A percentile compares a stretch with the other conserved stretches of the same genome.
These are phyloP conservation scores for Tethya wilhelma DNA, from an alignment of 37 sponge, comb jelly and placozoan genomes.

Conservation along the genomic window DNA sequence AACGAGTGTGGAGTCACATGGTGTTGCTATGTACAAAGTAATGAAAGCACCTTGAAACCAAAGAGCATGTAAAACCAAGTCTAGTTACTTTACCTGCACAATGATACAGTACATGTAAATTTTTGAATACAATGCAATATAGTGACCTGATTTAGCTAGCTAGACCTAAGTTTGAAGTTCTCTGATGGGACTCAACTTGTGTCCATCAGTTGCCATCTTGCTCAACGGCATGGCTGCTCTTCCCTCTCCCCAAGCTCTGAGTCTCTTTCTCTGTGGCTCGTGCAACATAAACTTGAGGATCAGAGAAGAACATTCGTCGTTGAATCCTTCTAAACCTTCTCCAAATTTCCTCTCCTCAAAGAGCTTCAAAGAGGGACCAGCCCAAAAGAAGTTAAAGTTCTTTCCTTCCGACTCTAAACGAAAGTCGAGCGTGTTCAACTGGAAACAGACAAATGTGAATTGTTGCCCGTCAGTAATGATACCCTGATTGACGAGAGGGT, in stretches of 20 bases:
- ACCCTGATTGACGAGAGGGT: conserved; percentile 66
- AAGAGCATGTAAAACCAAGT: not conserved
- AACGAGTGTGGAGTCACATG: conserved; percentile 55
- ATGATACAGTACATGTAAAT: not conserved
- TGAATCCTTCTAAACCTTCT: conserved; percentile 32
- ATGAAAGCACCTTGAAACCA: not conserved
- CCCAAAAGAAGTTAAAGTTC: conserved; percentile 62
- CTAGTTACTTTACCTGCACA: not conserved
- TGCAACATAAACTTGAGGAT: conserved; percentile 63
- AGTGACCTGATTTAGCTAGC: not conserved
- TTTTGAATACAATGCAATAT: not conserved
- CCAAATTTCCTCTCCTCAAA: conserved; percentile 23
- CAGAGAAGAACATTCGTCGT: conserved; percentile 50
- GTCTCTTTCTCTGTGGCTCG: conserved; percentile 19
- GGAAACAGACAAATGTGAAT: conserved; percentile 79
- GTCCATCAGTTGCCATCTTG: conserved; percentile 20
- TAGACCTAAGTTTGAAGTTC: not conserved
- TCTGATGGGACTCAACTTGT: conserved; percentile 2
- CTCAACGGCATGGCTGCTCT: not conserved
- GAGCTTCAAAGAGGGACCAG: conserved; percentile 64
- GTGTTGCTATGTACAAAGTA: conserved; percentile 41
- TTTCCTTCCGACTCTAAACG: conserved; percentile 6
- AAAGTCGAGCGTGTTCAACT: conserved; percentile 79
- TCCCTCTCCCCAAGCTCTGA: conserved; percentile 15
- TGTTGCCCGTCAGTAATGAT: conserved; percentile 68